Evolutionary conservation across 2,797 vertebrate genomes (phyloP), one percentile per base, ranked within the genome.

Genomic region (Chelonia mydas): DNA sequence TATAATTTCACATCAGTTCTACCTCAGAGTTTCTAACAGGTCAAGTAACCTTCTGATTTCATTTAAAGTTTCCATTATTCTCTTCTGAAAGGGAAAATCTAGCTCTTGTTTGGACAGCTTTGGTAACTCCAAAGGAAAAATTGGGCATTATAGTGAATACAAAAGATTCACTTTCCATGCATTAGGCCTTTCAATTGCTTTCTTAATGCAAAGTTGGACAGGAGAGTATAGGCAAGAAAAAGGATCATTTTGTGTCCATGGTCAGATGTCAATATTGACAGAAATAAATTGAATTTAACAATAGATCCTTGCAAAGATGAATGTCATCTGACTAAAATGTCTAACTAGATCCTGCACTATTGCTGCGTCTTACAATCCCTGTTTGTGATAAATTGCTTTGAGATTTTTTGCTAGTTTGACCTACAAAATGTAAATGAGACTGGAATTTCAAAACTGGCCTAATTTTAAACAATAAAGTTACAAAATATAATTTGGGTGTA

Each of bases 21-120:
- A 97, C 96, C 97, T 97, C 97, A 11, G 59, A 85, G 91, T 96
- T 97, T 98, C 97, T 95, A 95, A 91, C 97, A 96, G 97, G 97
- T 97, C 98, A 97, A 96, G 97, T 94, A 98, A 98, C 98, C 97
- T 98, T 98, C 98, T 97, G 97, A 98, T 98, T 98, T 98, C 98
- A 97, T 98, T 98, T 98, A 97, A 97, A 97, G 97, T 98, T 98
- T 98, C 98, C 97, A 97, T 98, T 98, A 95, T 98, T 96, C 95
- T 97, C 95, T 86, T 91, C 95, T 97, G 97, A 98, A 98, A 98
- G 97, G 98, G 95, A 98, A 98, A 98, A 98, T 97, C 97, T 97
- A 90, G 96, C 97, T 97, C 98, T 98, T 98, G 98, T 98, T 98
- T 98, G 96, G 97, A 98, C 98, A 98, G 98, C 98, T 98, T 98